phyloP scores from a whole-genome alignment of 2,797 vertebrate species.

The Hoplostethus atlanticus region DNA sequence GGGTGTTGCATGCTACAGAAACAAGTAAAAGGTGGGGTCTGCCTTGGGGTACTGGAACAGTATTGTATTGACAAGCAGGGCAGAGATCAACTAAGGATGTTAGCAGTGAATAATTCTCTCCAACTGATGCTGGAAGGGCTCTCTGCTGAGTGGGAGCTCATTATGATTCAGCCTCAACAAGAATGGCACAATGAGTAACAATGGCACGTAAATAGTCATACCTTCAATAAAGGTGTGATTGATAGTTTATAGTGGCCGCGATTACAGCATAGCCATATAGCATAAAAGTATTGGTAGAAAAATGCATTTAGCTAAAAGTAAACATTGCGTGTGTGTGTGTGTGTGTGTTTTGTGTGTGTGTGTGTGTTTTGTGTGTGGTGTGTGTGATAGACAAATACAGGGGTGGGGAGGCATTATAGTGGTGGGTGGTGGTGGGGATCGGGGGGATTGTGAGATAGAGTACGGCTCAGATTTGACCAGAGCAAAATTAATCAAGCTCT shows the following conservation, averaged over 20 bases:
- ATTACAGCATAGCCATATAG: not conserved
- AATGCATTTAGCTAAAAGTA: not conserved
- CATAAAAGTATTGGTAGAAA: too few species aligned
- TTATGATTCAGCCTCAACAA: slow-evolving; percentile 6
- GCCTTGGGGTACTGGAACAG: slow-evolving; percentile 37
- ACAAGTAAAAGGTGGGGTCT: slow-evolving; percentile 63
- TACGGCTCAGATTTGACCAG: slow-evolving; percentile 80
- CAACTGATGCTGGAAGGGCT: too few species aligned
- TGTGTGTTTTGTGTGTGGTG: not conserved
- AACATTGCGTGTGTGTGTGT: too few species aligned
- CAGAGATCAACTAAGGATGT: slow-evolving; percentile 33
- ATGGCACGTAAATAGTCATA: not conserved
- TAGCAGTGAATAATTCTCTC: not conserved
- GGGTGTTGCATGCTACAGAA: slow-evolving; percentile 50
- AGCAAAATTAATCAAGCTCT: slow-evolving; percentile 88
- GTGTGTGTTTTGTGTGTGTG: too few species aligned
- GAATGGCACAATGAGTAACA: not conserved
- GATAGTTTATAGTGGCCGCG: not conserved
- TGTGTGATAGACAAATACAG: not conserved
- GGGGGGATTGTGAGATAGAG: slow-evolving; percentile 23
- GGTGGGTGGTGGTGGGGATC: too few species aligned
- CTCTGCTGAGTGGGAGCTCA: slow-evolving; percentile 4
- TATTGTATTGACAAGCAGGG: slow-evolving; percentile 29
- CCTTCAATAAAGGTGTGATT: slow-evolving; percentile 18
- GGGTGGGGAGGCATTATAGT: too few species aligned